A percentile compares a stretch with the other conserved stretches of the same genome.
phyloP scores from a whole-genome alignment of 2,888 invertebrate genomes.

The Rhorus exstirpatorius region DNA sequence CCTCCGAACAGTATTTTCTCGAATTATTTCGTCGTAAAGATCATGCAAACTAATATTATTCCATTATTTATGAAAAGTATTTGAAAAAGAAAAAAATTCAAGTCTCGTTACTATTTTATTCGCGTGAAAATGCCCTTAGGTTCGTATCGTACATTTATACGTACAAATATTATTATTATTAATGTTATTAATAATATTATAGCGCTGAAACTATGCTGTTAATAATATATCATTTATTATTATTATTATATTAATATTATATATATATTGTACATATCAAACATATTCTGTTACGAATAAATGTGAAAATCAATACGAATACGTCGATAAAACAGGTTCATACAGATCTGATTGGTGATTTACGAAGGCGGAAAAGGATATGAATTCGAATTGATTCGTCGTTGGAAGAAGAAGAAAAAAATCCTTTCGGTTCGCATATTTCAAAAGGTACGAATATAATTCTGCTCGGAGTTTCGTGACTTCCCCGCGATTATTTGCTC shows the following conservation, averaged over 20 bases:
- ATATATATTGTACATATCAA: constrained; percentile 85
- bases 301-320: constrained; percentile 64
- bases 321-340: no score
- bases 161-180: constrained; percentile 72
- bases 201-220: constrained; percentile 52
- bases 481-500: no score
- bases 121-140: constrained; percentile 14
- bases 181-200: constrained; percentile 59
- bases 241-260: constrained; percentile 69
- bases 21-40: constrained; percentile 54
- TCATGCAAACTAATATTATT: constrained; percentile 29
- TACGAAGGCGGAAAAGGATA: no score
- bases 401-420: no score
- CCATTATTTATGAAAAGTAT: constrained; percentile 63
- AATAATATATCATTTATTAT: constrained; percentile 62
- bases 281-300: constrained; percentile 84
- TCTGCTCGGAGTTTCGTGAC: no score
- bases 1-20: constrained; percentile 66
- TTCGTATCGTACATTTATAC: constrained; percentile 55
- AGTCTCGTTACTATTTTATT: constrained; percentile 62
- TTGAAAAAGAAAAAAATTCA: constrained; percentile 28
- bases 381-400: no score
- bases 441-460: no score
- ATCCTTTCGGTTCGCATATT: no score
- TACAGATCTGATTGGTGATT: no score